phyloP scores from a whole-genome alignment of 2,113 vertebrate species.

The Lampris megalopsis region DNA sequence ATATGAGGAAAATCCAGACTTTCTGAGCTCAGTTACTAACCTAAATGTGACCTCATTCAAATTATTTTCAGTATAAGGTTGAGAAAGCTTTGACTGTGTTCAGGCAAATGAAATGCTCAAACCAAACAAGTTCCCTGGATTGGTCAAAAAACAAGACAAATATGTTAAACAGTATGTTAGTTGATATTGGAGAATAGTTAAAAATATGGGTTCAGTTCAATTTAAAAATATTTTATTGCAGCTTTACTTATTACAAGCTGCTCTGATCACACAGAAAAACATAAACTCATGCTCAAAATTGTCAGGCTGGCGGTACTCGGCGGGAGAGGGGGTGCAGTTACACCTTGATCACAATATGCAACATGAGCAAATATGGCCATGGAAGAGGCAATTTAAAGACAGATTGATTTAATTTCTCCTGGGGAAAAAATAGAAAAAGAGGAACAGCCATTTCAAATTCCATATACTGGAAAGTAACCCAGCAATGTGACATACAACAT shows the following conservation, averaged over 20 bases:
- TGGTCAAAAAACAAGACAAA: not conserved
- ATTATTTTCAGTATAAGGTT: constrained; percentile 3
- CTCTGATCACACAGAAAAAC: constrained; percentile 57
- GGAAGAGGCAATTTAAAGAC: constrained; percentile 10
- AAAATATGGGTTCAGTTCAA: constrained; percentile 44
- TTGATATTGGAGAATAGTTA: constrained; percentile 17
- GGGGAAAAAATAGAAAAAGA: constrained; percentile 15
- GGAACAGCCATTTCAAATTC: constrained; percentile 52
- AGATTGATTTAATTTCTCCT: constrained; percentile 3
- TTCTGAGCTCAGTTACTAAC: constrained; percentile 2
- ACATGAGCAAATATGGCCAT: not conserved
- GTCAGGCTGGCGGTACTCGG: constrained; percentile 18
- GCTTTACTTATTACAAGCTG: constrained; percentile 56
- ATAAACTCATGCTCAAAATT: constrained; percentile 29
- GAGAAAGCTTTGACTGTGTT: not conserved
- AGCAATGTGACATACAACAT: constrained; percentile 52
- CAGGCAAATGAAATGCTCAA: too few species aligned
- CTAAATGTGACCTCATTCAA: not conserved
- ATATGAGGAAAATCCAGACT: not conserved
- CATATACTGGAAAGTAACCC: constrained; percentile 72
- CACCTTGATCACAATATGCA: constrained; percentile 15
- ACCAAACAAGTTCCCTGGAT: not conserved
- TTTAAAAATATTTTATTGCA: constrained; percentile 83
- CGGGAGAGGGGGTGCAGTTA: constrained; percentile 28
- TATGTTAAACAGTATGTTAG: constrained; percentile 22